phyloP scores from a whole-genome alignment of 2,113 vertebrate species.

The Carassius auratus region DNA sequence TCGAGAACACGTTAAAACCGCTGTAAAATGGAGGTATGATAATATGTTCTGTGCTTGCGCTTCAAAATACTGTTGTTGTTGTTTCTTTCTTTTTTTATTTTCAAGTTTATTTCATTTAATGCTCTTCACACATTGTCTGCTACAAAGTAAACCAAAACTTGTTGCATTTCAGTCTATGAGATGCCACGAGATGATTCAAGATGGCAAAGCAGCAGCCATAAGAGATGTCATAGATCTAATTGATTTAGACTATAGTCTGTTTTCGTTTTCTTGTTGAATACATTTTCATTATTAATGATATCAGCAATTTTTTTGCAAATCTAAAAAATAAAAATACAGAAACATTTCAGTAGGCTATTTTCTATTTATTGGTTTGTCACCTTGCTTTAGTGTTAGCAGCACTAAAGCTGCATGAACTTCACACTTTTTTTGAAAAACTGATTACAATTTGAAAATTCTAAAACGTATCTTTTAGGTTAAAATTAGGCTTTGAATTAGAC shows the following conservation, averaged over 20 bases:
- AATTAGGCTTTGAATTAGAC: not conserved
- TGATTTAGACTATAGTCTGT: no score
- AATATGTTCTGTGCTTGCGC: not conserved
- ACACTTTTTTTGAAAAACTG: not conserved
- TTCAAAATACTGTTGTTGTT: not conserved
- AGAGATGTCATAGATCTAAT: not conserved
- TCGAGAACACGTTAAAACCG: not conserved
- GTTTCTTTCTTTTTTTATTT: not conserved
- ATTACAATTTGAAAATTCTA: not conserved
- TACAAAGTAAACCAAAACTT: not conserved
- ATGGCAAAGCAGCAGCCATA: not conserved
- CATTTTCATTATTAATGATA: not conserved
- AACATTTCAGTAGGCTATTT: no score
- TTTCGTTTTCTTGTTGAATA: not conserved
- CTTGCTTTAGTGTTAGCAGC: not conserved
- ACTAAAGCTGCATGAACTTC: not conserved
- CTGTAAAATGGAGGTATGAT: slow-evolving; percentile 41
- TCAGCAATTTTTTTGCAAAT: not conserved
- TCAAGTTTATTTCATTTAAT: not conserved
- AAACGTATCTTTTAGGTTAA: not conserved
- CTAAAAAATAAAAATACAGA: no score
- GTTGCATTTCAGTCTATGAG: not conserved
- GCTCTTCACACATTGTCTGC: not conserved
- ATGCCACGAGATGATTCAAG: not conserved
- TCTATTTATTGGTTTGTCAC: not conserved